These are phyloP conservation scores for Leuciscus waleckii DNA, from an alignment of 2,797 vertebrate genomes.

Conservation along the genomic window DNA sequence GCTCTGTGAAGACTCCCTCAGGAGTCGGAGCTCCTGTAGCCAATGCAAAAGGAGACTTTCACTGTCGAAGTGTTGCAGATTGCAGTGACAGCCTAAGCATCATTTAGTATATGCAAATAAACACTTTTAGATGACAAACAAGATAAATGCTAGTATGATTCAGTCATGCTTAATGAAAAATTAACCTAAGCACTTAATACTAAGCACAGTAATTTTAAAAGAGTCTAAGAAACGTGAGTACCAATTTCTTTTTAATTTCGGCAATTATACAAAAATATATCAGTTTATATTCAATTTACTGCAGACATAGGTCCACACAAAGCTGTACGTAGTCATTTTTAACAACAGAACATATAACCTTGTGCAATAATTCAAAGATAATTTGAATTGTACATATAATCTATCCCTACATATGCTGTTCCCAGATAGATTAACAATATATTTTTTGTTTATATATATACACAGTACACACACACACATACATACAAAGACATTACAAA, in stretches of 20 bases:
- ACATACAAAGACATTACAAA: slow-evolving; percentile 61
- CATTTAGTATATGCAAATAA: neutral
- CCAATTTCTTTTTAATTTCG: slow-evolving; percentile 59
- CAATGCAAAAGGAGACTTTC: neutral
- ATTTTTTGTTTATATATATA: neutral
- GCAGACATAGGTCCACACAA: slow-evolving; percentile 53
- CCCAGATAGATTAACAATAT: slow-evolving; percentile 3
- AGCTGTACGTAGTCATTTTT: slow-evolving; percentile 28
- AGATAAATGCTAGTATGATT: neutral
- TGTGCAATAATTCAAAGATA: slow-evolving; percentile 2
- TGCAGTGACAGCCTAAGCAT: neutral
- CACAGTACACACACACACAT: neutral
- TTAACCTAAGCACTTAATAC: neutral
- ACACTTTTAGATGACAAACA: neutral
- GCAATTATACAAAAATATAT: slow-evolving; percentile 64
- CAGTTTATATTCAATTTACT: slow-evolving; percentile 47
- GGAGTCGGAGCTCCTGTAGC: neutral
- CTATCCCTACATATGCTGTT: neutral
- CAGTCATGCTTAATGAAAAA: neutral
- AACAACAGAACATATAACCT: neutral
- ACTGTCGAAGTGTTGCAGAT: neutral
- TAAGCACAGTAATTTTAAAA: neutral
- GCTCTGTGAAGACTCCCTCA: slow-evolving; percentile 1
- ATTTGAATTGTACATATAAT: slow-evolving; percentile 24
- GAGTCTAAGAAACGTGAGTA: slow-evolving; percentile 31